Conservation (phyloP, 2,888 invertebrate species). For the Mongoloraphidia duomilia region DNA sequence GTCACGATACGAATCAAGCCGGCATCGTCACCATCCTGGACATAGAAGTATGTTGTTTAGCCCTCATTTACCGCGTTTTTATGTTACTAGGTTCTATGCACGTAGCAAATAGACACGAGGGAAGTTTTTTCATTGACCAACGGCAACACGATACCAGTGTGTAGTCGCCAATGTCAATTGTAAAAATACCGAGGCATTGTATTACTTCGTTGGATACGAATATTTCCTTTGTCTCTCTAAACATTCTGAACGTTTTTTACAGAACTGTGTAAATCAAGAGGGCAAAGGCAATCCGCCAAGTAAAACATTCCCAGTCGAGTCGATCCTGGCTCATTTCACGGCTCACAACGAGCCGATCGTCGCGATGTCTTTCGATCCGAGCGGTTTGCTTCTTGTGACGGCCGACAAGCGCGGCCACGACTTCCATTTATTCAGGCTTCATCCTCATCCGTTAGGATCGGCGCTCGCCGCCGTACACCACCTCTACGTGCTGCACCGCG, state of each 20-base stretch:
- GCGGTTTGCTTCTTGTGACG: constrained; percentile 77
- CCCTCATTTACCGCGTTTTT: constrained; percentile 3
- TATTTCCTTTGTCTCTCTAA: too few species aligned
- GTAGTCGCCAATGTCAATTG: too few species aligned
- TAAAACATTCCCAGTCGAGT: constrained; percentile 39
- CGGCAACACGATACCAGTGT: too few species aligned
- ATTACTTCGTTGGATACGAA: too few species aligned
- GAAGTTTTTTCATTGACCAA: too few species aligned
- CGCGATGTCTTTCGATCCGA: constrained; percentile 79
- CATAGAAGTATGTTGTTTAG: constrained; percentile 41
- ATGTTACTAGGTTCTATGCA: too few species aligned
- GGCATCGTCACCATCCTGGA: constrained; percentile 84
- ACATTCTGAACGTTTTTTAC: too few species aligned
- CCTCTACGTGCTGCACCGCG: constrained; percentile 85
- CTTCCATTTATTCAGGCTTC: constrained; percentile 89
- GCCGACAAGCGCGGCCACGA: constrained; percentile 88
- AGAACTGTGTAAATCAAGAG: neutral
- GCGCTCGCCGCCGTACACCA: constrained; percentile 84
- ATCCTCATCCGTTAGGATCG: constrained; percentile 82
- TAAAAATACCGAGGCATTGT: too few species aligned
- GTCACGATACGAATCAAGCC: constrained; percentile 45
- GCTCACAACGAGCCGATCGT: constrained; percentile 82
- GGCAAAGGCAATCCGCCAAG: neutral
- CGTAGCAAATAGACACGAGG: too few species aligned
- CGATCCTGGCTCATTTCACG: constrained; percentile 73